phyloP scores from a whole-genome alignment of 2,113 vertebrate species.

The Coregonus clupeaformis region DNA sequence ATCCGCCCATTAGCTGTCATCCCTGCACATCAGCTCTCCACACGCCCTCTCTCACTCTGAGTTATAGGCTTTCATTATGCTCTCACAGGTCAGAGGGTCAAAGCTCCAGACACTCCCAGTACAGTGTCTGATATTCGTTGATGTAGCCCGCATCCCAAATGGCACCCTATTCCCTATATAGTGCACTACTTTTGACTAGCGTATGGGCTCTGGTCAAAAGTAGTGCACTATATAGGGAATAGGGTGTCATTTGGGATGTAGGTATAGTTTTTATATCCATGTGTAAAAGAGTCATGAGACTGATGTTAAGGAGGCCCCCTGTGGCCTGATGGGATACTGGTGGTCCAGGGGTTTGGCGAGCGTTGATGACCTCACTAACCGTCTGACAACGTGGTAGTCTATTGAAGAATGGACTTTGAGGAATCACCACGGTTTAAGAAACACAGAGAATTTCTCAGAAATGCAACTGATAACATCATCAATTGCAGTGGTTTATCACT shows the following conservation, averaged over 20 bases:
- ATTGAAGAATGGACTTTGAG: background rate
- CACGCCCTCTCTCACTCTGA: background rate
- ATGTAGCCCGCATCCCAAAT: background rate
- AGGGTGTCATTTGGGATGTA: too few relatives aligned
- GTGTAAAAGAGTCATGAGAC: background rate
- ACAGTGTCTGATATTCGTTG: background rate
- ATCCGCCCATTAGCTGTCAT: slow-evolving; percentile 58
- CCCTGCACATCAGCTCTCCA: slow-evolving; percentile 31
- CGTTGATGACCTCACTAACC: background rate
- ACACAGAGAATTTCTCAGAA: background rate
- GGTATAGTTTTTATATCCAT: background rate
- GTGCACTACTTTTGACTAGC: too few relatives aligned
- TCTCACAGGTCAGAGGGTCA: slow-evolving; percentile 25
- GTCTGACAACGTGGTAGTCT: background rate
- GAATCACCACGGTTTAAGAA: background rate
- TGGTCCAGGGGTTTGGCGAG: background rate
- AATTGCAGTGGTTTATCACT: background rate
- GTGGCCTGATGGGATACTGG: background rate
- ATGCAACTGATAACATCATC: background rate
- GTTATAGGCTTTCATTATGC: slow-evolving; percentile 30
- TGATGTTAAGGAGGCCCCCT: background rate
- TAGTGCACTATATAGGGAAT: too few relatives aligned
- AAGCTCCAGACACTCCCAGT: slow-evolving; percentile 3
- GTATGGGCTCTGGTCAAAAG: too few relatives aligned
- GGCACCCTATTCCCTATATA: too few relatives aligned